Base-by-base conservation (phyloP, 2,797 vertebrate species). In the Morus bassanus region DNA sequence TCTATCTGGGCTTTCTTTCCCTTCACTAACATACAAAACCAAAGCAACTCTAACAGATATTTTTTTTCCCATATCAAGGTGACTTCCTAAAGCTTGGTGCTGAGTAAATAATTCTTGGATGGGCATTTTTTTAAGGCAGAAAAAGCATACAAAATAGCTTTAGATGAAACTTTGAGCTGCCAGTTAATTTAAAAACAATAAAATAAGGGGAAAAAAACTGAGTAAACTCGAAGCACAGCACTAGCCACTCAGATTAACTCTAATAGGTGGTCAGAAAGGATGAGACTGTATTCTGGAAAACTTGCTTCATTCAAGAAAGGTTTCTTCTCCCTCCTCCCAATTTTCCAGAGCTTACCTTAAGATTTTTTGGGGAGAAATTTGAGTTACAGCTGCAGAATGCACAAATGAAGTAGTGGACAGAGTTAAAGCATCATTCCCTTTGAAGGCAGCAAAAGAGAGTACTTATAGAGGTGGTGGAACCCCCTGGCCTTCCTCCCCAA, bases 61-160 rank as follows among this genome's bases (percentile, higher is more conserved):
- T 75, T 87, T 68, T 73, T 14, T 28, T 86, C 35, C 39, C 19
- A 3, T 48, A 51, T 70, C 64, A 70, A 72, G 39, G 19, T 53
- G n/a, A 51, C n/a, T 82, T 80, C 45, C 59, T 89, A 85, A 85
- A 91, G 48, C 48, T 80, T 59, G 10, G 5, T 57, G 72, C 31
- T 70, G 31, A 73, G 28, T 53, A 68, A 64, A 39, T 72, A 64
- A 57, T 61, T 79, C 56, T 59, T 43, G 14, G 39, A 56, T 37
- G 35, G 45, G 19, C 8, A 46, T 70, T 70, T 73, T 83, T 67
- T 51, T 27, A 51, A 81, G 73, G 43, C 22, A 77, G 68, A 95
- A 94, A 84, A 79, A 59, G 68, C 54, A 85, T 64, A 85, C 39
- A 89, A 89, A 96, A 59, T 48, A 86, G 25, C 56, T 63, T 94